A percentile compares a stretch with the other conserved stretches of the same genome.
phyloP scores from a whole-genome alignment of 2,888 invertebrate species.

The Dicroscelio sp. region DNA sequence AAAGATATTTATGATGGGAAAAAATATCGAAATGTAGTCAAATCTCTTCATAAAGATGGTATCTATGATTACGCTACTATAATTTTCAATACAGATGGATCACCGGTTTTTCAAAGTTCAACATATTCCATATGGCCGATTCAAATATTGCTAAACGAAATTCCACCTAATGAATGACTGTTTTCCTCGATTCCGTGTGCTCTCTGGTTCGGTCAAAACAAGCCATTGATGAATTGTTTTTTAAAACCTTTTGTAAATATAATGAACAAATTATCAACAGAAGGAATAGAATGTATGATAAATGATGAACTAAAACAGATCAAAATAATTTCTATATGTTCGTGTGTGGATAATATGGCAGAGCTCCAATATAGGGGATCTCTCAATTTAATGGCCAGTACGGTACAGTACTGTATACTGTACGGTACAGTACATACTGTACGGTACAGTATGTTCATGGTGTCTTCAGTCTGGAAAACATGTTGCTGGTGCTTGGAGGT shows the following conservation, averaged over 20 bases:
- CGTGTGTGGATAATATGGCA: conserved; percentile 72
- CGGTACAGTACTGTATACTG: too few relatives aligned
- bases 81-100: conserved; percentile 56
- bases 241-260: conserved; percentile 48
- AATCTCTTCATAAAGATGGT: neutral
- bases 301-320: conserved; percentile 40
- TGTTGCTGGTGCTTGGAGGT: neutral
- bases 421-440: too few relatives aligned
- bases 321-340: conserved; percentile 56
- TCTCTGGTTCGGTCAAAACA: conserved; percentile 68
- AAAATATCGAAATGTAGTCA: conserved; percentile 48
- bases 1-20: conserved; percentile 72
- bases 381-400: conserved; percentile 46
- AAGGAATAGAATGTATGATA: conserved; percentile 57
- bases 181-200: conserved; percentile 41
- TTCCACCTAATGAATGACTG: conserved; percentile 27
- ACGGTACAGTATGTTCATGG: too few relatives aligned
- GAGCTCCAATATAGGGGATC: conserved; percentile 41
- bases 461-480: conserved; percentile 39
- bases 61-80: conserved; percentile 13
- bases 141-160: conserved; percentile 52
- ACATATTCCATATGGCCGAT: conserved; percentile 59
- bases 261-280: conserved; percentile 45
- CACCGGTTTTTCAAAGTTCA: conserved; percentile 28
- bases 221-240: conserved; percentile 59